A percentile compares a stretch with the other conserved stretches of the same genome.
Evolutionary conservation across 1,140 invertebrate genomes (phyloP).

Genomic region (Grapholita molesta): DNA sequence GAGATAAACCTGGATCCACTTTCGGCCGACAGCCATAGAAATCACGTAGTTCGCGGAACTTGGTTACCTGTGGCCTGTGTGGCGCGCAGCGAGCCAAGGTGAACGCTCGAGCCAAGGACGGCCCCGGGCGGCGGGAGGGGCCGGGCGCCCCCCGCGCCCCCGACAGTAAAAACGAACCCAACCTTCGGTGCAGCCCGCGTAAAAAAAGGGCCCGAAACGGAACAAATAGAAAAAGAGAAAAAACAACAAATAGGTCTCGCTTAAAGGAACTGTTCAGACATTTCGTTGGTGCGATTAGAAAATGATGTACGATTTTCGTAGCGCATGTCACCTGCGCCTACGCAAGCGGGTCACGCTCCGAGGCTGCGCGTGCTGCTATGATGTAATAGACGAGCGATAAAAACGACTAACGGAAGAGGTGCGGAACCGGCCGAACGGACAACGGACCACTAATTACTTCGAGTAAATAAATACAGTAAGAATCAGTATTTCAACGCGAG

Average conservation of each 20-base stretch:
- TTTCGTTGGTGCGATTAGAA: slow-evolving; percentile 40
- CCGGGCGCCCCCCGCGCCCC: slow-evolving; percentile 35
- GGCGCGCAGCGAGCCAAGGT: slow-evolving; percentile 70
- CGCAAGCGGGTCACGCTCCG: slow-evolving; percentile 54
- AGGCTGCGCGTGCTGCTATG: slow-evolving; percentile 45
- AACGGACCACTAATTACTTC: slow-evolving; percentile 44
- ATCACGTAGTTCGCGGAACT: slow-evolving; percentile 76
- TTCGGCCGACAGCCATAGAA: slow-evolving; percentile 71
- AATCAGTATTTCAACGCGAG: slow-evolving; percentile 27
- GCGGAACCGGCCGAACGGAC: slow-evolving; percentile 46
- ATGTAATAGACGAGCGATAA: slow-evolving; percentile 61
- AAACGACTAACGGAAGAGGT: slow-evolving; percentile 59
- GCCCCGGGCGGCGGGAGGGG: slow-evolving; percentile 41
- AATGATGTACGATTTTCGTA: slow-evolving; percentile 47
- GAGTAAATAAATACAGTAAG: slow-evolving; percentile 24
- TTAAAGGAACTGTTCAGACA: slow-evolving; percentile 62
- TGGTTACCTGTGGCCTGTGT: slow-evolving; percentile 67
- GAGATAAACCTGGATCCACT: slow-evolving; percentile 62
- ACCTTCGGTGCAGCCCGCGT: slow-evolving; percentile 64
- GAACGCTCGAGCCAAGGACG: slow-evolving; percentile 75
- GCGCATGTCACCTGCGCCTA: slow-evolving; percentile 68
- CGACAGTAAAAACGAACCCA: slow-evolving; percentile 60
- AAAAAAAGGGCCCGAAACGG: slow-evolving; percentile 69
- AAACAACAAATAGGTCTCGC: slow-evolving; percentile 61
- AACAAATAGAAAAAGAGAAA: slow-evolving; percentile 73